Percentiles rank a stretch among this genome's conserved stretches.
These are phyloP conservation scores for Apamea anceps DNA, from an alignment of 2,888 invertebrate genomes.

Conservation along the genomic window DNA sequence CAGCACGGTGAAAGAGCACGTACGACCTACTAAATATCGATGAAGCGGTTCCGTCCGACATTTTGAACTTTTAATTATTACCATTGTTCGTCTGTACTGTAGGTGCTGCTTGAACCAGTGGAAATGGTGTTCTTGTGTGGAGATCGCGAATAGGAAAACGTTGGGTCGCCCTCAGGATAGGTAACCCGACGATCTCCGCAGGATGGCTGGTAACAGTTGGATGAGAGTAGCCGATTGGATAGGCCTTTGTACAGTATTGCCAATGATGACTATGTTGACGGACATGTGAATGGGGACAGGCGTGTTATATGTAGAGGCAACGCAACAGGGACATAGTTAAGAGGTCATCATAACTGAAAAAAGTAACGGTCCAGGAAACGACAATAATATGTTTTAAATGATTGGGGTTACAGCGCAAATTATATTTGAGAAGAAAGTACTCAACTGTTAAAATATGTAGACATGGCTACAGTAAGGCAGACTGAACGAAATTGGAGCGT, in stretches of 20 bases:
- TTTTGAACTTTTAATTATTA: conserved; percentile 56
- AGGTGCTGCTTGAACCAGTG: background rate
- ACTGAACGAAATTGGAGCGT: conserved; percentile 15
- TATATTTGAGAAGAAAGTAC: background rate
- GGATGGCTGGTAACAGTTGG: background rate
- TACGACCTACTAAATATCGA: conserved; percentile 67
- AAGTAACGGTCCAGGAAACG: background rate
- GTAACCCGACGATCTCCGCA: background rate
- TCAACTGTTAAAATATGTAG: conserved; percentile 9
- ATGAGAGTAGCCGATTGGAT: background rate
- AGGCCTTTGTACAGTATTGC: background rate
- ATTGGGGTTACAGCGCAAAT: background rate
- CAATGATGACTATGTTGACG: background rate
- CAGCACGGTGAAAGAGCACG: conserved; percentile 67
- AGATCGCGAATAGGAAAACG: background rate
- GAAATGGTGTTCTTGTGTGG: background rate
- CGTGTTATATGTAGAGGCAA: background rate
- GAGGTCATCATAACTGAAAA: background rate
- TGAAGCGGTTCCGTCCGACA: conserved; percentile 42
- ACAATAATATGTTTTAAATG: background rate
- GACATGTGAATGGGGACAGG: background rate
- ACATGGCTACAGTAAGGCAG: background rate
- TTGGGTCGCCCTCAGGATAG: background rate
- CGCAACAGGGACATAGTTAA: background rate
- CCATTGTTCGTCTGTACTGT: conserved; percentile 32